Conservation (phyloP, 2,113 vertebrate species). For the Coturnix japonica region DNA sequence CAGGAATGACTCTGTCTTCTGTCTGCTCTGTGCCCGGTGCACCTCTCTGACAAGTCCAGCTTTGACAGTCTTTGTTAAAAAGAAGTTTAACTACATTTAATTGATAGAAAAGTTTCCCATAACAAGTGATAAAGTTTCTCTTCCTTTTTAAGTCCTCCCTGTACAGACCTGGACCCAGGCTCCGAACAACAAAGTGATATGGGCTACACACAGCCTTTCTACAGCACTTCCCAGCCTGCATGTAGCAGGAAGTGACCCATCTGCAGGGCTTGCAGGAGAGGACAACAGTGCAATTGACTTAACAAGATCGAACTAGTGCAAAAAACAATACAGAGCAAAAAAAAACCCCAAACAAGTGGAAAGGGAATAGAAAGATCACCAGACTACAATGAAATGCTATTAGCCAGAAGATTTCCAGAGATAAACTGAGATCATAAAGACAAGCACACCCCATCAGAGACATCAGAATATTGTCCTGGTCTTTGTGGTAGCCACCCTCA, state of each 20-base stretch:
- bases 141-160: slow-evolving; percentile 31
- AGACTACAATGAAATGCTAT: slow-evolving; percentile 52
- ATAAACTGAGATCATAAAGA: slow-evolving; percentile 25
- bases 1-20: neutral
- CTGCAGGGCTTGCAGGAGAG: slow-evolving; percentile 29
- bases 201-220: neutral
- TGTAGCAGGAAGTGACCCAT: neutral
- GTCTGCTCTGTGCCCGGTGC: neutral
- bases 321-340: slow-evolving; percentile 27
- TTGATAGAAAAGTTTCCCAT: slow-evolving; percentile 67
- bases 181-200: neutral
- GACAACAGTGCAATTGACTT: slow-evolving; percentile 69
- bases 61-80: slow-evolving; percentile 62
- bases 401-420: slow-evolving; percentile 37
- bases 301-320: slow-evolving; percentile 66
- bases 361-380: slow-evolving; percentile 56
- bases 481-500: neutral
- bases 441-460: neutral
- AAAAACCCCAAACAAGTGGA: neutral
- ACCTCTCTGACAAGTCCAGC: slow-evolving; percentile 9
- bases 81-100: slow-evolving; percentile 59
- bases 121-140: slow-evolving; percentile 57
- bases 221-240: neutral
- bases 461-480: slow-evolving; percentile 3
- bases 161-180: slow-evolving; percentile 27